phyloP scores from a whole-genome alignment of 2,797 vertebrate species.

The Falco concolor region DNA sequence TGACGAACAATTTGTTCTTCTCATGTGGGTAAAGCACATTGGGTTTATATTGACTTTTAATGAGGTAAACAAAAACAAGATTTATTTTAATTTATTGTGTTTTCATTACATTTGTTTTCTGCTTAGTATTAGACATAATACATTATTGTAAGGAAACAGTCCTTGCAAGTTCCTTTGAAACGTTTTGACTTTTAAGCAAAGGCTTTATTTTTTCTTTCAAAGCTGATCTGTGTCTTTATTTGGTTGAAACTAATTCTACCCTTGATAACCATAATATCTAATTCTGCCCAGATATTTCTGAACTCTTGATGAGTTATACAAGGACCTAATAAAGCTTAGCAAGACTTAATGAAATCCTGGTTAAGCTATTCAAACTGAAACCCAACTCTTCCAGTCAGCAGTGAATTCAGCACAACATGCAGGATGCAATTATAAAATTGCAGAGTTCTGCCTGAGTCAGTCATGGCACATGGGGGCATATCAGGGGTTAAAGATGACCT shows the following conservation, averaged over 20 bases:
- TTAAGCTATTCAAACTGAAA: not conserved
- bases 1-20: not conserved
- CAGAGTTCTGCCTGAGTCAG: not conserved
- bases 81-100: not conserved
- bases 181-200: not conserved
- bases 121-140: not conserved
- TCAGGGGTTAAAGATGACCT: not conserved
- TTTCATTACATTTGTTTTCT: not conserved
- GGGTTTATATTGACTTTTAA: not conserved
- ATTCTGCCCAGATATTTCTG: not conserved
- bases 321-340: not conserved
- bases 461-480: accelerated
- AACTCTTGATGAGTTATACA: not conserved
- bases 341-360: not conserved
- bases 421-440: not conserved
- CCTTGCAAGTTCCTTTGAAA: not conserved
- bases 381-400: not conserved
- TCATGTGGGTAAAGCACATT: not conserved
- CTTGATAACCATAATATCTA: not conserved
- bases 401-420: accelerated
- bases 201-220: not conserved
- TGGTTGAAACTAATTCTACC: not conserved
- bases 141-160: not conserved
- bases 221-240: not conserved
- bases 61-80: not conserved